Base-by-base conservation (phyloP, 2,888 invertebrate species). In the Mystacides longicornis region DNA sequence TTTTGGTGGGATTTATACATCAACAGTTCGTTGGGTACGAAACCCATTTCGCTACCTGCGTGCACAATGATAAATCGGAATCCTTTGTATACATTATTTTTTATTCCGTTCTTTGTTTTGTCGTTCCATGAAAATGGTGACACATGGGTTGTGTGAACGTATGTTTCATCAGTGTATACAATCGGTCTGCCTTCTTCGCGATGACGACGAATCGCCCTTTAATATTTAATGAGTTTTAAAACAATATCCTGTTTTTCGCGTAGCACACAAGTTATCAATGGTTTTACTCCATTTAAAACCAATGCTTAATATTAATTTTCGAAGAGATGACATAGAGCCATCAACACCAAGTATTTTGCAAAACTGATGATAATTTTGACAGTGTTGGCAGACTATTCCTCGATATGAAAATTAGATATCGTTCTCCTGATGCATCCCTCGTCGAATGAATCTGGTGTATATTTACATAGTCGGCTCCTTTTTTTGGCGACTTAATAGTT, bases 41-140 rank as follows among this genome's bases (percentile, higher is more conserved):
- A 65, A 7, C 64, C 63, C 4, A 42, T 46, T 52, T 64, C 61
- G n/a, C 37, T 5, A 19, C 63, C 64, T 1, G 64, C 64, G 46
- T 65, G 62, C 14, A 64, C 62, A 31, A 57, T 52, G 14, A 52
- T 43, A 4, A 63, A 1, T 1, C 62, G 51, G 2, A 52, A 46
- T 11, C 60, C 61, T 55, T 64, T 62, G 1, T 62, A 59, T 19
- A 62, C 37, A 5, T 21, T 9, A 33, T 49, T 55, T 48, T 50
- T 55, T 2, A 55, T 14, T 18, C 55, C 62, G 47, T 57, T 33
- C 1, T n/a, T 27, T 2, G 45, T 33, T 16, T 33, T 49, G 16
- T 59, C 57, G 16, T 51, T n/a, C 60, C 58, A 62, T 23, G 51
- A 21, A 18, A 52, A 16, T 19, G 18, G 49, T 18, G 47, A 33